Base-by-base conservation (phyloP, 2,888 invertebrate genomes). In the Oxystoma pomonae region DNA sequence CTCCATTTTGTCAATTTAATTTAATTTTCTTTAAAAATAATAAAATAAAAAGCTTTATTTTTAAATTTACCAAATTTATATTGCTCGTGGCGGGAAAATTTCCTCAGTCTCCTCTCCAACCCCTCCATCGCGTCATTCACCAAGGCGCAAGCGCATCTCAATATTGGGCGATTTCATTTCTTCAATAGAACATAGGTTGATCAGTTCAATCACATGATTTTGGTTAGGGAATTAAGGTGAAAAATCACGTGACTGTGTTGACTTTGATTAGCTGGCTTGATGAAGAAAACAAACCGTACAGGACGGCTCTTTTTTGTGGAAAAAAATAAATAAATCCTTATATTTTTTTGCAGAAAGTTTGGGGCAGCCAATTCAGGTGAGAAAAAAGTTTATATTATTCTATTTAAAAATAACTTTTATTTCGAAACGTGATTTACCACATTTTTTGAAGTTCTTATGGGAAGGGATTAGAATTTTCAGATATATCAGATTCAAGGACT, bases 41-140 rank as follows among this genome's bases (percentile, higher is more conserved):
- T n/a, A n/a, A n/a, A n/a, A n/a, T n/a, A n/a, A n/a, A n/a, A n/a
- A n/a, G n/a, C n/a, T n/a, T n/a, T n/a, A 35, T 7, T 35, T 35
- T 35, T 35, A 35, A 35, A 35, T 35, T 12, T 52, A 21, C 1
- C 1, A 18, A 50, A 53, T 57, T 20, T 16, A 57, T 17, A 57
- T 22, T 52, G 51, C 20, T 2, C 2, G 51, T 16, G 59, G 66
- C 66, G 66, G 60, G 66, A 64, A 64, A 66, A 51, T 66, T 62
- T 20, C 16, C 58, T 35, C 51, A 16, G 16, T 55, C n/a, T 59
- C 53, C n/a, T 61, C 22, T 57, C 52, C 56, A 55, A 49, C 66
- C 62, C 64, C 53, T 60, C 17, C 35, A 22, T 17, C 60, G 17
- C 50, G 21, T 61, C 19, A 22, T 18, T 20, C 1, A 1, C 1